Conservation (phyloP, 2,888 invertebrate species). For the Pseudococcus jackbeardsleyi region DNA sequence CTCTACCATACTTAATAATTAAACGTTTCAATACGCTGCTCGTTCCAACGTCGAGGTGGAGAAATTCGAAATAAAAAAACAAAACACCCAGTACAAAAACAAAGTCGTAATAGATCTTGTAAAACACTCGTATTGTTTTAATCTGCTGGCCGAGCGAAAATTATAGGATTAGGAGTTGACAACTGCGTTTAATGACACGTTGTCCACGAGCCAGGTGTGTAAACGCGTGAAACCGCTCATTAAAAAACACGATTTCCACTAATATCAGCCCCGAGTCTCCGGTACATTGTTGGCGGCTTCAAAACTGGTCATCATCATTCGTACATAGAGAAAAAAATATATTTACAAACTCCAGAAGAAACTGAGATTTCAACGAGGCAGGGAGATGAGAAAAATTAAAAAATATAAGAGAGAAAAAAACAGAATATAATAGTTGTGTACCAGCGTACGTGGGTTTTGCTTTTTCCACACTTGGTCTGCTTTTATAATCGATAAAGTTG, state of each 20-base stretch:
- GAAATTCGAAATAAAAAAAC: background rate
- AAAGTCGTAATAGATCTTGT: slow-evolving; percentile 24
- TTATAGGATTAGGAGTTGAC: slow-evolving; percentile 48
- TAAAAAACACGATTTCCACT: slow-evolving; percentile 27
- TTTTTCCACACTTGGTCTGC: background rate
- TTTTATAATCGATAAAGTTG: slow-evolving; percentile 2
- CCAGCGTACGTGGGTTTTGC: background rate
- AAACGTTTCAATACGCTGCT: background rate
- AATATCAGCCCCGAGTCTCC: slow-evolving; percentile 11
- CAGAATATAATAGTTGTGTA: background rate
- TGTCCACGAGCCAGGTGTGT: slow-evolving; percentile 56
- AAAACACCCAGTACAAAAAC: background rate
- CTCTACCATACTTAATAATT: background rate
- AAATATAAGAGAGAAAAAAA: background rate
- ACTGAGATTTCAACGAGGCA: background rate
- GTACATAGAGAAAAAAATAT: background rate
- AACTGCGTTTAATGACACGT: slow-evolving; percentile 52
- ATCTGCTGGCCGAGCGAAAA: slow-evolving; percentile 30
- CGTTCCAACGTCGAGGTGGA: background rate
- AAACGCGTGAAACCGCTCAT: slow-evolving; percentile 47
- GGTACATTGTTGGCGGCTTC: slow-evolving; percentile 18
- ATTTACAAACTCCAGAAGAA: background rate
- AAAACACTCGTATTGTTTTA: slow-evolving; percentile 45
- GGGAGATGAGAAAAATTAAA: background rate
- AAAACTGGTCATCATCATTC: slow-evolving; percentile 19